These are phyloP conservation scores for Euplagia quadripunctaria DNA, from an alignment of 2,888 invertebrate species.

Conservation along the genomic window DNA sequence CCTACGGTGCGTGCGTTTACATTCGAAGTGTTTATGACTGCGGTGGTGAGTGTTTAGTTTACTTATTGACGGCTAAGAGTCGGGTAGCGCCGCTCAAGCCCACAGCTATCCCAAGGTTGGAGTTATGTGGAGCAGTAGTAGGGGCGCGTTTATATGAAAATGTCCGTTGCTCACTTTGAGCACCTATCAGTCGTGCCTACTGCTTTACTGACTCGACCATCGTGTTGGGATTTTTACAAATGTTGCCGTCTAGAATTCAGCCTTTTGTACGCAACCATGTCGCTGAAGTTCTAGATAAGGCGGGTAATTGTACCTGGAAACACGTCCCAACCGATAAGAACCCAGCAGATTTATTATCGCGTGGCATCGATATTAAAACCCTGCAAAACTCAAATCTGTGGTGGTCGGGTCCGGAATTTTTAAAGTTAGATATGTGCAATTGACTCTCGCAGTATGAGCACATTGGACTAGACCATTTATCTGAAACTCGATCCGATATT, in stretches of 20 bases:
- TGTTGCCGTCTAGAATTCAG: neutral
- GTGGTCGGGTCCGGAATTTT: too few relatives aligned
- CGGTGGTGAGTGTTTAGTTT: conserved; percentile 23
- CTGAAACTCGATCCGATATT: too few relatives aligned
- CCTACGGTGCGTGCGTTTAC: conserved; percentile 53
- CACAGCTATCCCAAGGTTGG: neutral
- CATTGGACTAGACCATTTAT: too few relatives aligned
- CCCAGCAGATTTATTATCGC: neutral
- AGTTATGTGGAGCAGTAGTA: neutral
- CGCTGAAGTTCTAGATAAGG: neutral
- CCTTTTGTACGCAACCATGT: neutral
- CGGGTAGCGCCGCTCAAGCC: conserved; percentile 36
- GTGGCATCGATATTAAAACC: neutral
- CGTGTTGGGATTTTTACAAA: neutral
- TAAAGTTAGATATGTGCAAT: too few relatives aligned
- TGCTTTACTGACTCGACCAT: neutral
- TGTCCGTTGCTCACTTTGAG: neutral
- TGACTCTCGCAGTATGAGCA: too few relatives aligned
- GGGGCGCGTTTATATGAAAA: neutral
- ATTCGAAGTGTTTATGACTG: conserved; percentile 28
- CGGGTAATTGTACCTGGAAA: neutral
- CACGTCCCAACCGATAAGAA: neutral
- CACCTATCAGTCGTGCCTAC: neutral
- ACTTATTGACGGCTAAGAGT: conserved; percentile 35
- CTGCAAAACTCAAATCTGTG: too few relatives aligned